Conservation (phyloP, 1,140 invertebrate species). For the Leptinotarsa texana region DNA sequence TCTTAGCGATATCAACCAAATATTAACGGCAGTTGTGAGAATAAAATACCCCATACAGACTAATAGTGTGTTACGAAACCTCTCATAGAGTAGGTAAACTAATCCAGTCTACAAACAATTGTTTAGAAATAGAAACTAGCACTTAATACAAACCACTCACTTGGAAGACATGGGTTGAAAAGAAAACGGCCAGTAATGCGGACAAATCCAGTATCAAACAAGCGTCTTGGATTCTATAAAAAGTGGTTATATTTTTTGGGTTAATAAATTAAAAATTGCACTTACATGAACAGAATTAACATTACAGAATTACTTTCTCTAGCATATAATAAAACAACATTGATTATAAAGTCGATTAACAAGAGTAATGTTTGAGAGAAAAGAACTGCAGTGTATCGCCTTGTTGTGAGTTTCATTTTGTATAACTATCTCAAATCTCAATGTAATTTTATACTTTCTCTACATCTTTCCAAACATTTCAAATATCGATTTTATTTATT, state of each 20-base stretch:
- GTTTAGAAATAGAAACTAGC: constrained; percentile 1
- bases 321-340: constrained; percentile 46
- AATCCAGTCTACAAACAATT: constrained; percentile 63
- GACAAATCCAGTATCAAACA: constrained; percentile 68
- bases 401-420: constrained; percentile 48
- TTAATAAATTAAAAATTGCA: constrained; percentile 22
- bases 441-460: not conserved
- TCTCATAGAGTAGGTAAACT: constrained; percentile 67
- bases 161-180: constrained; percentile 75
- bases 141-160: constrained; percentile 62
- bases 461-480: not conserved
- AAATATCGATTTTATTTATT: constrained; percentile 22
- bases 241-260: constrained; percentile 12
- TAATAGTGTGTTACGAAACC: constrained; percentile 63
- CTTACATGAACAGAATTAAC: constrained; percentile 52
- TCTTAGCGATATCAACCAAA: constrained; percentile 62
- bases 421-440: not conserved
- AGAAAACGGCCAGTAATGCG: constrained; percentile 67
- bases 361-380: constrained; percentile 48
- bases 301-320: constrained; percentile 49
- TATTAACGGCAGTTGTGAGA: constrained; percentile 62
- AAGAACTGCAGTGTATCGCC: constrained; percentile 46
- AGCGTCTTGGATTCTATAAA: constrained; percentile 69
- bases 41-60: constrained; percentile 63
- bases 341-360: constrained; percentile 47